These are phyloP conservation scores for Aphidius ervi DNA, from an alignment of 1,140 invertebrate species.

Conservation along the genomic window DNA sequence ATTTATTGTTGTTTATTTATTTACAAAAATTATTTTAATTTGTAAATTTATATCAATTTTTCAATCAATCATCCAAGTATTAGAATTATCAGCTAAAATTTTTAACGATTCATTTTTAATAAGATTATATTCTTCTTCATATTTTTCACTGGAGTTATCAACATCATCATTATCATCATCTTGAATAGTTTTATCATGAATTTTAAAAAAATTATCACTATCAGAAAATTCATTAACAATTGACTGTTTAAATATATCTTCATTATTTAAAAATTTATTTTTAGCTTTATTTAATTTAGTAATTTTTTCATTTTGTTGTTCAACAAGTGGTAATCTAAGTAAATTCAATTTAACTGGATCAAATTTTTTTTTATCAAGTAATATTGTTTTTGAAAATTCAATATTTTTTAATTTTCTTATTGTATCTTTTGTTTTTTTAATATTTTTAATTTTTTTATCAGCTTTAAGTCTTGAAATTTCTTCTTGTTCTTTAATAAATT, in stretches of 20 bases:
- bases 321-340: conserved; percentile 43
- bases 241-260: conserved; percentile 23
- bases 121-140: conserved; percentile 25
- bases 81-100: conserved; percentile 7
- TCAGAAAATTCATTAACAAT: conserved; percentile 29
- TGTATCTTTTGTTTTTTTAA: conserved; percentile 37
- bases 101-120: conserved; percentile 22
- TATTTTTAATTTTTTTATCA: conserved; percentile 31
- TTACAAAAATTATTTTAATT: no score
- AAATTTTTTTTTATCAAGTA: conserved; percentile 48
- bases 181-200: neutral
- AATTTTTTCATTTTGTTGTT: conserved; percentile 40
- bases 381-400: conserved; percentile 41
- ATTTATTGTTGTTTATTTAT: no score
- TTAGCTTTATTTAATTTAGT: conserved; percentile 39
- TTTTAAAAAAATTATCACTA: neutral
- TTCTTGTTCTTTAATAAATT: conserved; percentile 35
- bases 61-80: no score
- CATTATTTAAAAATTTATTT: conserved; percentile 17
- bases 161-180: neutral
- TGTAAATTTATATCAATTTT: no score
- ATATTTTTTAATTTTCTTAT: conserved; percentile 42
- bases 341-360: conserved; percentile 42
- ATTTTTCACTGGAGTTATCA: conserved; percentile 8
- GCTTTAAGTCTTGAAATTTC: conserved; percentile 27